Evolutionary conservation across 2,888 invertebrate species (phyloP), one percentile per base, ranked within the genome.

Genomic region (Ennomos fuscantarius): DNA sequence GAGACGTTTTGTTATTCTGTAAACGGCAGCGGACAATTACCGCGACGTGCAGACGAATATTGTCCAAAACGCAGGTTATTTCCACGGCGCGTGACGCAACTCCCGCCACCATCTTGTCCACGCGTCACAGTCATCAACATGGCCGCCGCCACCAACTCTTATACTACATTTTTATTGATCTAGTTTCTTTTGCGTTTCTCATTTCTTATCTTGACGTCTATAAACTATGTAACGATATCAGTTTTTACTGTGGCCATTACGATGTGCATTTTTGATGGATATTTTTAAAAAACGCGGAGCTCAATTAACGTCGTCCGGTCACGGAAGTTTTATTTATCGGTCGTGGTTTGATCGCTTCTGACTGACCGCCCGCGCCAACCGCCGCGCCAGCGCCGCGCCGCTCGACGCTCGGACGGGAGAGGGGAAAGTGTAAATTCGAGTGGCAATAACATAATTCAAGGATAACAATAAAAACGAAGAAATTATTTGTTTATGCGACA

Each of bases 401-500:
- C 40, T 39, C 48, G 35, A 35, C 46, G 24, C 48, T 55, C 66
- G 63, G 55, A 66, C 57, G 65, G 33, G 45, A 40, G 24, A 68
- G 66, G 70, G 67, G 72, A 72, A 65, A 61, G 76, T 80, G 78
- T 79, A 80, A 79, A 82, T 80, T 80, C 77, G 74, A 81, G 79
- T 77, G 75, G 78, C 78, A 78, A 81, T 76, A 78, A 79, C 74
- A 76, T 77, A 78, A 79, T 78, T 82, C 82, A 83, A 76, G 80
- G 81, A 84, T 85, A 81, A 84, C 79, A 84, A 84, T 82, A 89
- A 87, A 87, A 86, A 81, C 79, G 79, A 80, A 84, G 82, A 88
- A 89, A 88, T 87, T 91, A 88, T 88, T 91, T 89, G 87, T 90
- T 90, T 89, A 89, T 86, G 87, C 89, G 90, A 88, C 88, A 89